Percentiles rank a stretch among this genome's conserved stretches.
Conservation (phyloP, 1,140 invertebrate species). For the Lepidotrigona ventralis region DNA sequence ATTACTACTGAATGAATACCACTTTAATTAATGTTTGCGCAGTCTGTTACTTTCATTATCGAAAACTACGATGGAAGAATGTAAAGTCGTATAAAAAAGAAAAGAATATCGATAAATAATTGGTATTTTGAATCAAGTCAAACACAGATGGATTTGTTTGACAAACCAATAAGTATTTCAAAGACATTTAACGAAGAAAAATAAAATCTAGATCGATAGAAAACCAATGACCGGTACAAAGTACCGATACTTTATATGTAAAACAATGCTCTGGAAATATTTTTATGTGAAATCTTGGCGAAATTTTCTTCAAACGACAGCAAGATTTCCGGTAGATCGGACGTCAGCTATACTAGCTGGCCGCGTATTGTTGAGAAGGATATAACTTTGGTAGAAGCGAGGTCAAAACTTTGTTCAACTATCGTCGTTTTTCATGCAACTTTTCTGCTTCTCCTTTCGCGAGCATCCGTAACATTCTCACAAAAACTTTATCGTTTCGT, state of each 20-base stretch:
- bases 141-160: conserved; percentile 18
- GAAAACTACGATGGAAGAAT: not conserved
- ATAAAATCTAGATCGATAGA: not conserved
- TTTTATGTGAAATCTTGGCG: not conserved
- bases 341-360: not conserved
- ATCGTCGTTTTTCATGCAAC: conserved; percentile 37
- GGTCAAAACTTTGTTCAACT: conserved; percentile 19
- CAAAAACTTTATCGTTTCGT: conserved; percentile 37
- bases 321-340: not conserved
- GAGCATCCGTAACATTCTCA: conserved; percentile 34
- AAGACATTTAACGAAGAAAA: not conserved
- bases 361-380: not conserved
- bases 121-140: not conserved
- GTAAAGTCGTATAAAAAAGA: not conserved
- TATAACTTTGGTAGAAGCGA: conserved; percentile 6
- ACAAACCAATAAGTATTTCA: not conserved
- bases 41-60: not conserved
- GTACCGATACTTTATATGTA: not conserved
- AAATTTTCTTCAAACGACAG: not conserved
- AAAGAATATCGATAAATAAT: not conserved
- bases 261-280: not conserved
- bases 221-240: no score
- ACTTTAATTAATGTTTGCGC: conserved; percentile 22
- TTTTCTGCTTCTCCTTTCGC: conserved; percentile 34
- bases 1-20: not conserved